phyloP scores from a whole-genome alignment of 2,888 invertebrate species.

The Apantesis nais region DNA sequence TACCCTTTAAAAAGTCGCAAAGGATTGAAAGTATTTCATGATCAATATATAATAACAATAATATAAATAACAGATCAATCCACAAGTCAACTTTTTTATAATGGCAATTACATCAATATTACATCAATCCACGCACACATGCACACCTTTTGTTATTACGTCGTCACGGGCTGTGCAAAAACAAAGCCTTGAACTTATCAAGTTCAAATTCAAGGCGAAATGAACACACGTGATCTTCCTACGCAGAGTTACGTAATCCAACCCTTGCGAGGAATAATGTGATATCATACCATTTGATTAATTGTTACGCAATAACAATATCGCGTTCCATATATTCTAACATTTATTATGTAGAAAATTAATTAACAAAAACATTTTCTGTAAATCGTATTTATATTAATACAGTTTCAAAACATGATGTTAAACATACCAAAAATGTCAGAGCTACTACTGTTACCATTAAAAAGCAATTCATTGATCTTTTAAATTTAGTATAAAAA shows the following conservation, averaged over 20 bases:
- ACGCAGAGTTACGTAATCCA: constrained; percentile 72
- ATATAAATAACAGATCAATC: constrained; percentile 28
- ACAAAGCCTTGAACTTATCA: constrained; percentile 81
- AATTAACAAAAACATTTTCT: not conserved
- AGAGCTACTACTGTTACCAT: not conserved
- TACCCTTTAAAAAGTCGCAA: not conserved
- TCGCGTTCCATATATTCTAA: not conserved
- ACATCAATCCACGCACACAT: constrained; percentile 56
- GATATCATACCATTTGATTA: constrained; percentile 23
- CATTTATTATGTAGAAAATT: not conserved
- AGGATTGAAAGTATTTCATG: not conserved
- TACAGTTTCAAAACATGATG: not conserved
- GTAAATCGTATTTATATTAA: not conserved
- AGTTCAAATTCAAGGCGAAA: constrained; percentile 82
- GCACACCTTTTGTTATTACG: constrained; percentile 67
- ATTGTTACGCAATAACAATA: constrained; percentile 3
- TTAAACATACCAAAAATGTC: not conserved
- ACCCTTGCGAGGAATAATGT: constrained; percentile 41
- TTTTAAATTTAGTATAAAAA: not conserved
- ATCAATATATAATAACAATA: constrained; percentile 14
- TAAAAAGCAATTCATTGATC: constrained; percentile 11
- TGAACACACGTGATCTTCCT: constrained; percentile 69
- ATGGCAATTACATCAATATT: constrained; percentile 49
- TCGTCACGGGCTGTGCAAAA: constrained; percentile 70
- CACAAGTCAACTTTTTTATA: constrained; percentile 41